These are phyloP conservation scores for Oreochromis tanganicae DNA, from an alignment of 2,113 vertebrate species.

Conservation along the genomic window DNA sequence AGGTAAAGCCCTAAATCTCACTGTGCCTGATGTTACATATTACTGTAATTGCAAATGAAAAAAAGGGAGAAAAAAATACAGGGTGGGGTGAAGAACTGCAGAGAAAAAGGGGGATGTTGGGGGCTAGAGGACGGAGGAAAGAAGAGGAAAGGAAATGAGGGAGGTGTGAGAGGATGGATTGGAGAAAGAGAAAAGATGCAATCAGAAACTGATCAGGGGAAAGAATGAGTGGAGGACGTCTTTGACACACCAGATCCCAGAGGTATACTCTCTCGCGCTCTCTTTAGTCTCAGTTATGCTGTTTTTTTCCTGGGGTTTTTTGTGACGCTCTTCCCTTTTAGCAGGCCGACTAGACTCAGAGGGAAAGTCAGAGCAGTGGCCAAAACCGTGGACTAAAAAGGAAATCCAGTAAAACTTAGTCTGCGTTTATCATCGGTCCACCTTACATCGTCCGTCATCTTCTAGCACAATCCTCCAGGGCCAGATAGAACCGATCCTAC, in stretches of 20 bases:
- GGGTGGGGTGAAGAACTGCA: constrained; percentile 21
- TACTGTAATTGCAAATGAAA: constrained; percentile 76
- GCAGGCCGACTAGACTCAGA: neutral
- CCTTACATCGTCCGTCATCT: constrained; percentile 18
- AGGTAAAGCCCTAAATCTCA: constrained; percentile 79
- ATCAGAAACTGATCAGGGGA: constrained; percentile 14
- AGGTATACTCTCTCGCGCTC: neutral
- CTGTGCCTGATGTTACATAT: constrained; percentile 78
- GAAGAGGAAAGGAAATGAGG: constrained; percentile 38
- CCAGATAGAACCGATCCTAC: neutral
- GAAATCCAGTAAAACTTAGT: constrained; percentile 47
- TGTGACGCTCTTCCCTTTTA: neutral
- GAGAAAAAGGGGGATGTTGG: neutral
- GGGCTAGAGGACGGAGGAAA: constrained; percentile 6
- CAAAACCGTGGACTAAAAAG: constrained; percentile 39
- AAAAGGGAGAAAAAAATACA: constrained; percentile 30
- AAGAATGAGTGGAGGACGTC: constrained; percentile 16
- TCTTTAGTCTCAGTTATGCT: neutral
- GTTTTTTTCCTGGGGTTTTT: neutral
- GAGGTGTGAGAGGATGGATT: constrained; percentile 56
- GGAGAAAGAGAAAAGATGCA: constrained; percentile 27
- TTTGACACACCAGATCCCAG: constrained; percentile 22
- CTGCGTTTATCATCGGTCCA: constrained; percentile 39
- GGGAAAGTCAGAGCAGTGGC: neutral
- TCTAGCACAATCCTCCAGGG: neutral